phyloP scores from a whole-genome alignment of 2,797 vertebrate genomes.

The Chloroceryle inda region DNA sequence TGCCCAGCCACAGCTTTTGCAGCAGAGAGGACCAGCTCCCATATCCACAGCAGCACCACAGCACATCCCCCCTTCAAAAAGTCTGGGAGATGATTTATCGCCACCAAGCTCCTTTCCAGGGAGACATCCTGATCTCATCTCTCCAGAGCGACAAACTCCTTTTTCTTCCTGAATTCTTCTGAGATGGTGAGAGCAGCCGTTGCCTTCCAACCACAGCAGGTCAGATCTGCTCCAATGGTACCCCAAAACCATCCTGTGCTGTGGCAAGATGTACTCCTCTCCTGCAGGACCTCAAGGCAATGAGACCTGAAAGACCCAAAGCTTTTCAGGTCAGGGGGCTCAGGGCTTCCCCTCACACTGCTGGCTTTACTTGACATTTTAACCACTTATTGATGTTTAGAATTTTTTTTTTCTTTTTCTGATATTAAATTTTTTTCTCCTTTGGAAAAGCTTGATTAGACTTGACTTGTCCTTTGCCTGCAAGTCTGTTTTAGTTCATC shows the following conservation, averaged over 20 bases:
- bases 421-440: not conserved
- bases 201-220: not conserved
- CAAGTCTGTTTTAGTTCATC: not conserved
- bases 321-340: not conserved
- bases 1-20: not conserved
- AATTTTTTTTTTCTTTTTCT: not conserved
- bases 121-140: not conserved
- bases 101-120: not conserved
- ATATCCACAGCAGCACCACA: not conserved
- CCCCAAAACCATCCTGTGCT: not conserved
- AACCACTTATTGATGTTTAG: not conserved
- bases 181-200: fast-evolving
- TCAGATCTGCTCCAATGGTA: not conserved
- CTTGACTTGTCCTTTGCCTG: not conserved
- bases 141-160: not conserved
- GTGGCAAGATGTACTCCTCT: not conserved
- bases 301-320: not conserved
- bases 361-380: not conserved
- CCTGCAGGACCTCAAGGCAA: not conserved
- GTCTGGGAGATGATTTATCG: not conserved
- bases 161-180: not conserved
- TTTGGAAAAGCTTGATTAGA: not conserved
- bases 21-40: not conserved
- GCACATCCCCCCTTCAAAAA: fast-evolving
- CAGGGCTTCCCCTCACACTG: not conserved